A percentile compares a stretch with the other conserved stretches of the same genome.
phyloP scores from a whole-genome alignment of 2,113 vertebrate genomes.

The Paradoxurus hermaphroditus region DNA sequence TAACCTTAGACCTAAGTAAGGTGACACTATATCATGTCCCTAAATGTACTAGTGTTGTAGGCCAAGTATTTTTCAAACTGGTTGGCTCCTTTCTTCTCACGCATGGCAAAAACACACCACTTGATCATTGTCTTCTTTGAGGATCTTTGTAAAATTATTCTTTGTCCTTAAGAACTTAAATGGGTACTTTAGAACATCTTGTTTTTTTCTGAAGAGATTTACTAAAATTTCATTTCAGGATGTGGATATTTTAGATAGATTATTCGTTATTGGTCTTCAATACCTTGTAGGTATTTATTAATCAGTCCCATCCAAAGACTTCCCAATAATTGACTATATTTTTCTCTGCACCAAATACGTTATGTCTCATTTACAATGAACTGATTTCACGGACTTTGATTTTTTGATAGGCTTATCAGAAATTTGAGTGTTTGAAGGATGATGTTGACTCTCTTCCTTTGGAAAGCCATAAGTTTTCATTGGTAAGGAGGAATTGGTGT shows the following conservation, averaged over 20 bases:
- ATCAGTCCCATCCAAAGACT: background rate
- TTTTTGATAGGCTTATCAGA: constrained; percentile 36
- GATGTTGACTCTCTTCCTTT: constrained; percentile 20
- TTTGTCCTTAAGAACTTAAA: background rate
- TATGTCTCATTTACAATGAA: background rate
- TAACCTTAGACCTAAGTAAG: background rate
- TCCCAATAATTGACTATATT: background rate
- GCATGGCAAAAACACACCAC: background rate
- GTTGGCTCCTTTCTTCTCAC: background rate
- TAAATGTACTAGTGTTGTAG: background rate
- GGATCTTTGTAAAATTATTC: background rate
- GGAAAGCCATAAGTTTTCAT: constrained; percentile 45
- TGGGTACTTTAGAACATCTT: background rate
- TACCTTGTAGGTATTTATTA: constrained; percentile 14
- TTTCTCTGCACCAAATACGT: background rate
- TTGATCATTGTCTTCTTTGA: background rate
- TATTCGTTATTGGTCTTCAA: background rate
- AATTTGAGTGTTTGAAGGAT: constrained; percentile 52
- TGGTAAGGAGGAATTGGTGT: constrained; percentile 42
- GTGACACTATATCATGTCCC: background rate
- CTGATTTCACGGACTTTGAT: constrained; percentile 23
- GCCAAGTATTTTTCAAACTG: background rate
- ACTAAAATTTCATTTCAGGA: background rate
- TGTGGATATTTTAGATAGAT: background rate
- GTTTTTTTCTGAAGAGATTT: background rate